Evolutionary conservation across 1,140 invertebrate species (phyloP).

Genomic region (Drosophila subpulchrella): DNA sequence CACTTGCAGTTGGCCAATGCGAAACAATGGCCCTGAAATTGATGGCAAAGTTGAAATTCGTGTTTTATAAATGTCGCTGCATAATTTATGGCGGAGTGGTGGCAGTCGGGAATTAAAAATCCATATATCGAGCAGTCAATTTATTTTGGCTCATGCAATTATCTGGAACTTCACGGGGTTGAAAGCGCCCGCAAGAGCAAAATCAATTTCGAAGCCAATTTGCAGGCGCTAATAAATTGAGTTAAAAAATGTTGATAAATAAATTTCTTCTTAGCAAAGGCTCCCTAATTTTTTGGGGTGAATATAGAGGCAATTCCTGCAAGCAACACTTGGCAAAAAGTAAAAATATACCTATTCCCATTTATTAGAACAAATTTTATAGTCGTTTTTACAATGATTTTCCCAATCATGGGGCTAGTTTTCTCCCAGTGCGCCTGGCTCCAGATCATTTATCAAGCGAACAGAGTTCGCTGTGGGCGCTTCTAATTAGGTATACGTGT

Average conservation of each 20-base stretch:
- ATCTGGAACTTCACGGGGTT: conserved; percentile 5
- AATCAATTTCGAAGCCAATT: conserved; percentile 78
- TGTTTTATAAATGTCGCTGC: conserved; percentile 70
- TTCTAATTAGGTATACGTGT: conserved; percentile 44
- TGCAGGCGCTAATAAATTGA: conserved; percentile 74
- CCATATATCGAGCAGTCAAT: conserved; percentile 58
- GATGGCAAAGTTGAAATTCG: conserved; percentile 62
- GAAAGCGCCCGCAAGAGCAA: conserved; percentile 21
- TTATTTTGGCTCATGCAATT: conserved; percentile 51
- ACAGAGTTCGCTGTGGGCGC: conserved; percentile 46
- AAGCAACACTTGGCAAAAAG: neutral
- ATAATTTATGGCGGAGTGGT: conserved; percentile 35
- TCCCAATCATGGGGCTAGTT: neutral
- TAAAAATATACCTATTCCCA: neutral
- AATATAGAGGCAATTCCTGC: neutral
- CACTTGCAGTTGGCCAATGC: conserved; percentile 39
- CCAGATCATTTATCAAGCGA: conserved; percentile 34
- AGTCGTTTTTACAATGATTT: neutral
- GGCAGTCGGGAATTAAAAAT: conserved; percentile 30
- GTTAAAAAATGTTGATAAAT: conserved; percentile 73
- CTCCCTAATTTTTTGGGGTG: conserved; percentile 8
- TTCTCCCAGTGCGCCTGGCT: neutral
- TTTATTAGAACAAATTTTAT: neutral
- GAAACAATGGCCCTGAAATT: conserved; percentile 55
- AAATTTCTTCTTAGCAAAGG: conserved; percentile 40